Base-by-base conservation (phyloP, 2,888 invertebrate genomes). In the Aspidiotus destructor region DNA sequence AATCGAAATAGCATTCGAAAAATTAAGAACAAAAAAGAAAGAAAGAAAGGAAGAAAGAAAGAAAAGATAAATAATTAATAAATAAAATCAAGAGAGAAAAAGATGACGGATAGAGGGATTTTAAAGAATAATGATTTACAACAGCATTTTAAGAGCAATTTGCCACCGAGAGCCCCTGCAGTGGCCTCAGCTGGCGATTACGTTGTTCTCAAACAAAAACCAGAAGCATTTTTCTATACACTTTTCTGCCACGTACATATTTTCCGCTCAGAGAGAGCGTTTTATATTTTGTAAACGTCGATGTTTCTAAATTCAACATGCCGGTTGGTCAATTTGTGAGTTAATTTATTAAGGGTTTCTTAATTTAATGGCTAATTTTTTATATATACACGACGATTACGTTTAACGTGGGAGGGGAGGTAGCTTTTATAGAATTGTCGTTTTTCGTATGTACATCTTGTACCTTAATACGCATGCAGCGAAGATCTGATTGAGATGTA, bases 101-200 rank as follows among this genome's bases (percentile, higher is more conserved):
- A 52, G 52, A 52, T 1, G 8, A 54, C 3, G 55, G 15, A 16
- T n/a, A 54, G 13, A 28, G 5, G 5, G 28, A 5, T 28, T 28
- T 28, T 54, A 2, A 54, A 65, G 55, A 65, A 41, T 65, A 60
- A 67, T 67, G 67, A 67, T 67, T 67, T 67, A 67, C 67, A 67
- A 60, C 67, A 58, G 40, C 40, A 57, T 67, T 65, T 67, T 41
- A 58, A 67, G 67, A 67, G 67, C 67, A 67, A 60, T 67, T 67
- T 67, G 60, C 60, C 52, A 67, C 44, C 58, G 60, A 60, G 58
- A 58, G 67, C 67, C 67, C 67, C 67, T 67, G 67, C 67, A 67
- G 67, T 52, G 58, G 40, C 17, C 67, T 67, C 67, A 67, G 67
- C 60, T 67, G 67, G 67, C 67, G 67, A 67, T 67, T 67, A 67